phyloP scores from a whole-genome alignment of 2,888 invertebrate species.

The Drosophila prostipennis region DNA sequence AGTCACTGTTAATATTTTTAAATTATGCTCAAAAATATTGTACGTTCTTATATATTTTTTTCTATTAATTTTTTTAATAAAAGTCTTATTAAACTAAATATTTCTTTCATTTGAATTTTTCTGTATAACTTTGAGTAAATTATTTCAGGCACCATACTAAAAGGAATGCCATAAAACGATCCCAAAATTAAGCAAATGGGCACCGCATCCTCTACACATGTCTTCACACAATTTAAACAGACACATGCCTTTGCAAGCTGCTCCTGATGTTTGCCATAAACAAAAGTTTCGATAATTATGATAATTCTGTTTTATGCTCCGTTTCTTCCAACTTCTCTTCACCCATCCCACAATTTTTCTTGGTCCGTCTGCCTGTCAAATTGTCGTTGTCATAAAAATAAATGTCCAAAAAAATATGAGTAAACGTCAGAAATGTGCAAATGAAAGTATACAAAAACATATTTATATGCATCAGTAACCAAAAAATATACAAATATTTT shows the following conservation, averaged over 20 bases:
- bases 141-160: background rate
- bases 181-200: slow-evolving; percentile 11
- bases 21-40: no score
- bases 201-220: slow-evolving; percentile 20
- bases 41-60: no score
- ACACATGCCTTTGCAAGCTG: slow-evolving; percentile 9
- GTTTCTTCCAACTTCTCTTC: slow-evolving; percentile 19
- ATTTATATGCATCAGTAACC: slow-evolving; percentile 4
- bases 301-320: slow-evolving; percentile 57
- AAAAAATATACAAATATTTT: background rate
- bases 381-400: slow-evolving; percentile 72
- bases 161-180: background rate
- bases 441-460: slow-evolving; percentile 30
- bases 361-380: slow-evolving; percentile 62
- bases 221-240: slow-evolving; percentile 19
- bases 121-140: no score
- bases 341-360: slow-evolving; percentile 3
- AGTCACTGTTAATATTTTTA: no score
- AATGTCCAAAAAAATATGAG: slow-evolving; percentile 49
- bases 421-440: slow-evolving; percentile 69
- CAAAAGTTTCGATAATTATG: slow-evolving; percentile 68
- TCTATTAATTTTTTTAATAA: no score
- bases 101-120: no score
- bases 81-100: no score
- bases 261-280: slow-evolving; percentile 54